These are phyloP conservation scores for Eueides isabella DNA, from an alignment of 1,140 invertebrate species.

Conservation along the genomic window DNA sequence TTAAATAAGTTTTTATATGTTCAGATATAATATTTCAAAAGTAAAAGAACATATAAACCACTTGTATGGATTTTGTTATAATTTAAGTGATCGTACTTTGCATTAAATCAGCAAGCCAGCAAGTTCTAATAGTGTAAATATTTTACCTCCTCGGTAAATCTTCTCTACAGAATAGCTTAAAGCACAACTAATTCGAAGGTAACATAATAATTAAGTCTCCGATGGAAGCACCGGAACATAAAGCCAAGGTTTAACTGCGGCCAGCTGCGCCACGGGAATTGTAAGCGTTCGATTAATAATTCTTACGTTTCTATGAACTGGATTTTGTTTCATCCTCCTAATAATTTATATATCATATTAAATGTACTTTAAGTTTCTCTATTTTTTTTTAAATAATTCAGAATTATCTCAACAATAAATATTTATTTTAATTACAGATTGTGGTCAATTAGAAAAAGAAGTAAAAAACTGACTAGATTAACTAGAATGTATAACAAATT, in stretches of 20 bases:
- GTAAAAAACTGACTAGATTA: no score
- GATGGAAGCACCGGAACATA: conserved; percentile 55
- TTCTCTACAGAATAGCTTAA: conserved; percentile 7
- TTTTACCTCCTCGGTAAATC: conserved; percentile 9
- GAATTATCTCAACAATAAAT: no score
- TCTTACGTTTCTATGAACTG: conserved; percentile 15
- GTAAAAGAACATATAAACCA: no score
- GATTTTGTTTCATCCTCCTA: conserved; percentile 8
- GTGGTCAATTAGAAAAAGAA: no score
- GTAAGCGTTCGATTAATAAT: conserved; percentile 53
- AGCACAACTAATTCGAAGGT: conserved; percentile 52
- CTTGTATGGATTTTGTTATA: no score
- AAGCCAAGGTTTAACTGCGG: conserved; percentile 63
- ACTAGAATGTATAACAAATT: no score
- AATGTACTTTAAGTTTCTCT: neutral
- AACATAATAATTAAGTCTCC: conserved; percentile 61
- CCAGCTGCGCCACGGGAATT: conserved; percentile 61
- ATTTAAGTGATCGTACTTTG: neutral
- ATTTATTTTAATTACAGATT: no score
- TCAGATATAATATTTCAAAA: no score
- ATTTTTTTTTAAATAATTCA: neutral
- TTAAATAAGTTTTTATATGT: no score
- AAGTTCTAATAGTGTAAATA: conserved; percentile 12
- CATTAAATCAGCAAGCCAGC: neutral
- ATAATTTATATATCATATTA: neutral